These are phyloP conservation scores for Corythornis madagascariensis DNA, from an alignment of 2,113 vertebrate genomes.

Conservation along the genomic window DNA sequence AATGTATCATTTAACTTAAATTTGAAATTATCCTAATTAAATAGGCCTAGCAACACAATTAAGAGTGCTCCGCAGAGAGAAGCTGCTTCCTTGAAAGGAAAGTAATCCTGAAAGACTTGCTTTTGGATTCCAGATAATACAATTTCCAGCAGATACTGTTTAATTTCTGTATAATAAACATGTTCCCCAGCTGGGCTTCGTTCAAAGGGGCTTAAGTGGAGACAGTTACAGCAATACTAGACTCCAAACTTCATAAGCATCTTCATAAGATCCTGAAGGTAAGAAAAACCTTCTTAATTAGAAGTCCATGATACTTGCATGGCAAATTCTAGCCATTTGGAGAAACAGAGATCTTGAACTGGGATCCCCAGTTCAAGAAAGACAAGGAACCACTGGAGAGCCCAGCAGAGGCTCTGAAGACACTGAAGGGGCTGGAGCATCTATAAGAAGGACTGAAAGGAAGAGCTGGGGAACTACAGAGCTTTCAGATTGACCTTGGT, in stretches of 20 bases:
- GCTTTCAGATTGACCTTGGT: no score
- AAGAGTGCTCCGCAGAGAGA: neutral
- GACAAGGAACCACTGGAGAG: no score
- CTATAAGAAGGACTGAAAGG: no score
- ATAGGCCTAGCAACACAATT: constrained; percentile 25
- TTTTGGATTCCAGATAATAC: neutral
- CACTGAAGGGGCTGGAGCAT: no score
- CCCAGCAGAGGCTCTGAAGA: no score
- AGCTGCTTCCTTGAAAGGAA: neutral
- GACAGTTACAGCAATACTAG: neutral
- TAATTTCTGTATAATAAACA: neutral
- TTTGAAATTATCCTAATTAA: constrained; percentile 46
- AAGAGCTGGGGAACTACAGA: no score
- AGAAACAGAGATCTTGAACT: neutral
- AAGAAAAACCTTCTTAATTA: neutral
- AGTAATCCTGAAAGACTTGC: neutral
- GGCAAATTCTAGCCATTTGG: neutral
- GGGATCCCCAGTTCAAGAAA: no score
- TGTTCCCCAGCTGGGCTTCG: neutral
- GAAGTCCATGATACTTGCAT: neutral
- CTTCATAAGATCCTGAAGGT: neutral
- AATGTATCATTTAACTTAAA: constrained; percentile 12
- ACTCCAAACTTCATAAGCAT: neutral
- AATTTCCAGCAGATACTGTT: constrained; percentile 4
- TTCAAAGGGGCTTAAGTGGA: neutral